Evolutionary conservation across 2,888 invertebrate species (phyloP), one percentile per base, ranked within the genome.

Genomic region (Eupeodes luniger): DNA sequence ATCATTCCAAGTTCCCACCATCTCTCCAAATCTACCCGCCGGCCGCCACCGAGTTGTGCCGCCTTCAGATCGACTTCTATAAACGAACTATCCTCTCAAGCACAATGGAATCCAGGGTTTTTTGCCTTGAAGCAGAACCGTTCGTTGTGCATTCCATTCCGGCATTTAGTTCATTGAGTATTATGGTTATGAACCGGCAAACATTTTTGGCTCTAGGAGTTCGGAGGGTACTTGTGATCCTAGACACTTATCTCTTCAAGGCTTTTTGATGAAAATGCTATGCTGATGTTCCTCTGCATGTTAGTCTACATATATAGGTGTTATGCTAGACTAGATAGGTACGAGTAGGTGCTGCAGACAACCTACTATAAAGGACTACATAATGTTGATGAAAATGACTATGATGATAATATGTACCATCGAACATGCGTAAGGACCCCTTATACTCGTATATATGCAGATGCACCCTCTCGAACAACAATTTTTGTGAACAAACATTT

Each of bases 111-210:
- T 64, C 14, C 49, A 14, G 69, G 34, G 40, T 40, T 9, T 59
- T 67, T 11, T 49, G 49, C 69, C 80, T 55, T 12, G 19, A 55
- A 75, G 16, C 69, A 44, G 6, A 67, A 70, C 14, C 70, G 49
- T 19, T 12, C 64, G 34, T 61, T 75, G 75, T 77, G 64, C 79
- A 83, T 82, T 83, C 79, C 70, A 70, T 83, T 80, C 40, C 27
- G 27, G 69, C 44, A 74, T 78, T 82, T 86, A 86, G 85, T 76
- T 76, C 79, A 86, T 78, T 81, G 82, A 82, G 77, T 67, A 67
- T 55, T 61, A 67, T 44, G 27, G 74, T 75, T 86, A 83, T 79
- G 86, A 86, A 78, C 74, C 27, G 67, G 59, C 62, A 75, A 82
- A 59, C 61, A 82, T 69, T 79, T 86, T 79, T 62, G 82, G 75